These are phyloP conservation scores for Thalassoma bifasciatum DNA, from an alignment of 2,113 vertebrate species.

Conservation along the genomic window DNA sequence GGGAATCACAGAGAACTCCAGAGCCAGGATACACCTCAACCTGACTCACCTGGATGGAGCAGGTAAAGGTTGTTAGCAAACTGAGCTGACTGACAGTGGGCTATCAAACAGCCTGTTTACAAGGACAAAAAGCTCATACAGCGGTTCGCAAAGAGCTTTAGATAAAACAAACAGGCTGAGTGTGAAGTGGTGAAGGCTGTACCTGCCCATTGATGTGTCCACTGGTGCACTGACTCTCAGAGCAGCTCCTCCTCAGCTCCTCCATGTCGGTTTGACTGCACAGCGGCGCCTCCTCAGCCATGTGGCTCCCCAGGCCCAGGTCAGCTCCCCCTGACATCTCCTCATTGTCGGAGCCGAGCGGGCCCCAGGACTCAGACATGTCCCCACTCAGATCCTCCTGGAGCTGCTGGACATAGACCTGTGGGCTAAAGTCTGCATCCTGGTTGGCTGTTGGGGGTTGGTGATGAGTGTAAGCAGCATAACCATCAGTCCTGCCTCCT, in stretches of 20 bases:
- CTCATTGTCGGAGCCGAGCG: constrained; percentile 29
- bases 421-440: constrained; percentile 38
- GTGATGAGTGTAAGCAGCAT: background rate
- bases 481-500: constrained; percentile 18
- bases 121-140: background rate
- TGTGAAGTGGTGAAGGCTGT: too few relatives aligned
- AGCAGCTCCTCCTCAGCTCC: constrained; percentile 62
- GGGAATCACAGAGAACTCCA: constrained; percentile 68
- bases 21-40: constrained; percentile 73
- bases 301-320: constrained; percentile 36
- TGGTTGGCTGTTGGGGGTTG: background rate
- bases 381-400: constrained; percentile 43
- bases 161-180: too few relatives aligned
- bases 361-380: constrained; percentile 29
- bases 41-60: constrained; percentile 48
- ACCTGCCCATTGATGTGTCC: constrained; percentile 27
- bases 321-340: constrained; percentile 19
- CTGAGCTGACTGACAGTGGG: background rate
- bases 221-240: constrained; percentile 42
- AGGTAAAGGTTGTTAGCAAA: background rate
- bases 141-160: background rate
- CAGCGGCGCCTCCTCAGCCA: constrained; percentile 46
- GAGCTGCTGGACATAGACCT: constrained; percentile 21
- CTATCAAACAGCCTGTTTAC: background rate
- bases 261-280: constrained; percentile 63